A percentile compares a stretch with the other conserved stretches of the same genome.
Conservation (phyloP, 1,140 invertebrate genomes). For the Sycophila sp. region DNA sequence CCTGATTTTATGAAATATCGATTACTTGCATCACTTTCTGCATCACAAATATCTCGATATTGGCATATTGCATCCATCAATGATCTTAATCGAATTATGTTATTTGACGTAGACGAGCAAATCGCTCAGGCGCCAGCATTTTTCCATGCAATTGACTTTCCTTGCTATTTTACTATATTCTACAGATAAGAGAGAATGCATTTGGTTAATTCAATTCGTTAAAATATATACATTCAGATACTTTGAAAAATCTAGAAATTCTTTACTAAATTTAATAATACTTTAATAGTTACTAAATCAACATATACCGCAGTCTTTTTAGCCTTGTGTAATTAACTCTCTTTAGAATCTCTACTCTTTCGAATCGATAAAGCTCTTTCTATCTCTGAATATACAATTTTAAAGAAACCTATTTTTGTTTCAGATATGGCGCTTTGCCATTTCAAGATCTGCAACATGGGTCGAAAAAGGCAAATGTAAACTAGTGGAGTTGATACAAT, state of each 20-base stretch:
- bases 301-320: too few relatives aligned
- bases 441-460: slow-evolving; percentile 75
- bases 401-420: slow-evolving; percentile 49
- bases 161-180: too few relatives aligned
- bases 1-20: slow-evolving; percentile 41
- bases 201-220: too few relatives aligned
- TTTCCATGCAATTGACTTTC: too few relatives aligned
- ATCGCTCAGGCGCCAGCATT: neutral
- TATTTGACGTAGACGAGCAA: neutral
- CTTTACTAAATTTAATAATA: too few relatives aligned
- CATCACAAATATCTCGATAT: slow-evolving; percentile 24
- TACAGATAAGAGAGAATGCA: too few relatives aligned
- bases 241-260: too few relatives aligned
- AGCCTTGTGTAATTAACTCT: too few relatives aligned
- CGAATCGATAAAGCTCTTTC: too few relatives aligned
- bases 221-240: too few relatives aligned
- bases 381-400: neutral
- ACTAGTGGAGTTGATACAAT: neutral
- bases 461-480: slow-evolving; percentile 65
- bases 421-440: slow-evolving; percentile 71
- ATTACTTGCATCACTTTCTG: slow-evolving; percentile 38
- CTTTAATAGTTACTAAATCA: too few relatives aligned
- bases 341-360: too few relatives aligned
- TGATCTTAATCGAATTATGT: slow-evolving; percentile 19
- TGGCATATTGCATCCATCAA: slow-evolving; percentile 8